Evolutionary conservation across 30 jellyfish, hydroid and myxozoan genomes (phyloP).

Genomic region (Aurelia sp.): DNA sequence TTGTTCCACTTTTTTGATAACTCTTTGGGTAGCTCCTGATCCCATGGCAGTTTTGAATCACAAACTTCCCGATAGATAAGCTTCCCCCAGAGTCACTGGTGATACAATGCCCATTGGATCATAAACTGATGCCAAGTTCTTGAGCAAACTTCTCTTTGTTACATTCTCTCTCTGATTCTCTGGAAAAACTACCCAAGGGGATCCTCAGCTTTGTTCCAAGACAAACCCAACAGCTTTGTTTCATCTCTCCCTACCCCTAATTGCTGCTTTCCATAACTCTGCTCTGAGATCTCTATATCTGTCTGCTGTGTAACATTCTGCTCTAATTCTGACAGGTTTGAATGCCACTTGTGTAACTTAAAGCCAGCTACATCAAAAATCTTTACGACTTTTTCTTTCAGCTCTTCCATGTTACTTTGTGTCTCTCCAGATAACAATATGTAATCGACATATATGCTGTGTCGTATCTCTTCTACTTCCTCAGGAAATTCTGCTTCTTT

Average conservation of each 20-base stretch:
- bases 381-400: constrained; percentile 18
- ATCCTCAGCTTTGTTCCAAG: constrained; percentile 60
- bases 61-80: constrained; percentile 48
- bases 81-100: constrained; percentile 64
- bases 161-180: constrained; percentile 4
- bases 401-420: not conserved
- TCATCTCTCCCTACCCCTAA: constrained; percentile 25
- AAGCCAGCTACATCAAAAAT: constrained; percentile 38
- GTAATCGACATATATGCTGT: constrained; percentile 12
- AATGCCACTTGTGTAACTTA: constrained; percentile 19
- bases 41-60: constrained; percentile 55
- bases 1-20: no score
- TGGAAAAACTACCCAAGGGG: constrained; percentile 21
- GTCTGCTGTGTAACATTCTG: not conserved
- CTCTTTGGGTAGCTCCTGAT: constrained; percentile 23
- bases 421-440: not conserved
- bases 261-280: constrained; percentile 2
- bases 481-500: constrained; percentile 29
- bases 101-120: constrained; percentile 69
- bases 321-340: constrained; percentile 28
- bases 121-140: constrained; percentile 45
- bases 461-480: constrained; percentile 48
- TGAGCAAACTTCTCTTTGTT: constrained; percentile 65
- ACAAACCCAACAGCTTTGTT: constrained; percentile 40
- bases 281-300: not conserved